phyloP scores from a whole-genome alignment of 2,888 invertebrate genomes.

The Amphipoea oculea region DNA sequence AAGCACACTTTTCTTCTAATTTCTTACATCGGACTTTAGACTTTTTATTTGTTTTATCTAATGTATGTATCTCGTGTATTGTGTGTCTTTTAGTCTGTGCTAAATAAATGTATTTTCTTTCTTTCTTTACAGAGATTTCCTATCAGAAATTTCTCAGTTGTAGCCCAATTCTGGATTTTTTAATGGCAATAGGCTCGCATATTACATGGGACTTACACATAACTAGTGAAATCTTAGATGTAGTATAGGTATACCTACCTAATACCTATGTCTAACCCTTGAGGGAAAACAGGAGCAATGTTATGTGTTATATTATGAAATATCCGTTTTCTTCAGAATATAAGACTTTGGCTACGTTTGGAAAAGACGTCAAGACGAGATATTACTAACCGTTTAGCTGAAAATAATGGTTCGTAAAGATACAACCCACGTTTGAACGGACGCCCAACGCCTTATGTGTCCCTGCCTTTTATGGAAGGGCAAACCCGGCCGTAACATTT shows the following conservation, averaged over 20 bases:
- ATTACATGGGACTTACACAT: background rate
- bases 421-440: slow-evolving; percentile 8
- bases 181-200: too few species aligned
- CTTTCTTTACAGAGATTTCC: too few species aligned
- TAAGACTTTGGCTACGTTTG: background rate
- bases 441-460: slow-evolving; percentile 12
- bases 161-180: too few species aligned
- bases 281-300: background rate
- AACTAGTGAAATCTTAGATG: background rate
- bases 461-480: slow-evolving; percentile 52
- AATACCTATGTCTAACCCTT: background rate
- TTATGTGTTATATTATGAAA: background rate
- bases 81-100: too few species aligned
- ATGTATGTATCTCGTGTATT: too few species aligned
- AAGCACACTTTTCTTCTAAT: too few species aligned
- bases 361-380: background rate
- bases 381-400: slow-evolving; percentile 28
- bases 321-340: slow-evolving; percentile 2
- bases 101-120: too few species aligned
- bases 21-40: too few species aligned
- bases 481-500: slow-evolving; percentile 68
- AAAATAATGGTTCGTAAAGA: slow-evolving; percentile 35
- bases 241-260: background rate
- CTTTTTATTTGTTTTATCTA: too few species aligned
- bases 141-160: too few species aligned